Percentiles rank a stretch among this genome's conserved stretches.
phyloP scores from a whole-genome alignment of 2,888 invertebrate species.

The Epistrophella euchroma region DNA sequence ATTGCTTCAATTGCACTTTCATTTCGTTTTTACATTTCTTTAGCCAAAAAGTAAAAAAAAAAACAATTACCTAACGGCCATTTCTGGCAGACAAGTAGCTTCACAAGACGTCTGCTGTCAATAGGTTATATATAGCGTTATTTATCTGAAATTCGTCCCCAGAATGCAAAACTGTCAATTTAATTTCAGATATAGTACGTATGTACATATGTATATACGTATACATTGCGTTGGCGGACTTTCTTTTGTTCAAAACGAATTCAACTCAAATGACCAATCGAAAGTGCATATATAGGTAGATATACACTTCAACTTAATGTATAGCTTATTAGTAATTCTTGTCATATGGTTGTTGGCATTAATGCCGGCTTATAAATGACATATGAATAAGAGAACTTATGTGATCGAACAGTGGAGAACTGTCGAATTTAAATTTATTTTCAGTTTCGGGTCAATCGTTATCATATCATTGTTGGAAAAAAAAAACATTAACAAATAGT shows the following conservation, averaged over 20 bases:
- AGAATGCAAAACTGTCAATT: constrained; percentile 66
- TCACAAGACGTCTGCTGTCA: constrained; percentile 48
- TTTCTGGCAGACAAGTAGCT: constrained; percentile 36
- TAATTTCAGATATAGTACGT: constrained; percentile 52
- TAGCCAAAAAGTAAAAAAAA: constrained; percentile 45
- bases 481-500: background rate
- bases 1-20: constrained; percentile 50
- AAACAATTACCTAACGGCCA: constrained; percentile 66
- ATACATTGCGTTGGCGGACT: constrained; percentile 57
- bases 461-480: background rate
- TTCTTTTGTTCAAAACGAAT: constrained; percentile 65
- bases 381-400: constrained; percentile 53
- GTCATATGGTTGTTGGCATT: constrained; percentile 43
- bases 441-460: constrained; percentile 19
- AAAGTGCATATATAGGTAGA: constrained; percentile 40
- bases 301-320: background rate
- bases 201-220: background rate
- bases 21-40: constrained; percentile 35
- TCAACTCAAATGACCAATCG: constrained; percentile 44
- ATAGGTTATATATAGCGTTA: constrained; percentile 42
- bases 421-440: constrained; percentile 16
- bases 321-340: constrained; percentile 55
- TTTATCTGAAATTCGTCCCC: constrained; percentile 34
- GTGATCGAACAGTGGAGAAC: constrained; percentile 25
- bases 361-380: constrained; percentile 31